These are phyloP conservation scores for Abrostola triplasia DNA, from an alignment of 2,888 invertebrate genomes.

Conservation along the genomic window DNA sequence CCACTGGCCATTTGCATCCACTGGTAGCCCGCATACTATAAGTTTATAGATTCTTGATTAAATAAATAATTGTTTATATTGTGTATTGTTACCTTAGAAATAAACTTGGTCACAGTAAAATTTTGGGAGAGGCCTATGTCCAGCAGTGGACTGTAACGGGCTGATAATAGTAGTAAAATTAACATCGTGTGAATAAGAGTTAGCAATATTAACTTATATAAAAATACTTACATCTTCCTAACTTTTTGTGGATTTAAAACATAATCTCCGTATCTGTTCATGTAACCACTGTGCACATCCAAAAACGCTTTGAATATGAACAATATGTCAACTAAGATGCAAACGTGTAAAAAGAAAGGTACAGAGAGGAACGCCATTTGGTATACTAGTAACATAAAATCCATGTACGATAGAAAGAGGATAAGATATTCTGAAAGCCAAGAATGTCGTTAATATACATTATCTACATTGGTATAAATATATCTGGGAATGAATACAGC, in stretches of 20 bases:
- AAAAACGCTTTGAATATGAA: conserved; percentile 82
- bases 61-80: no score
- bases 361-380: conserved; percentile 85
- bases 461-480: conserved; percentile 1
- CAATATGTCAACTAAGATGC: conserved; percentile 74
- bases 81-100: no score
- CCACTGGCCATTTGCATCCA: no score
- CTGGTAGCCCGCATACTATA: no score
- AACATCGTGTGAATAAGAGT: not conserved
- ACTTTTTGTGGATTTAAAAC: conserved; percentile 81
- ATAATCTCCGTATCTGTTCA: conserved; percentile 85
- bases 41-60: no score
- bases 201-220: not conserved
- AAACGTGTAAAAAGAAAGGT: conserved; percentile 70
- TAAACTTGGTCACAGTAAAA: no score
- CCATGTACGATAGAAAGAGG: conserved; percentile 76
- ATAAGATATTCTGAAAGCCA: conserved; percentile 80
- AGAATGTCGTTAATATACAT: not conserved
- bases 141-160: no score
- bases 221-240: conserved; percentile 75
- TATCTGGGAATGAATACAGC: conserved; percentile 14
- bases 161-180: no score
- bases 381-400: conserved; percentile 82
- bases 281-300: conserved; percentile 83
- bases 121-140: no score